phyloP scores from a whole-genome alignment of 2,888 invertebrate species.

The Cordilura impudica region DNA sequence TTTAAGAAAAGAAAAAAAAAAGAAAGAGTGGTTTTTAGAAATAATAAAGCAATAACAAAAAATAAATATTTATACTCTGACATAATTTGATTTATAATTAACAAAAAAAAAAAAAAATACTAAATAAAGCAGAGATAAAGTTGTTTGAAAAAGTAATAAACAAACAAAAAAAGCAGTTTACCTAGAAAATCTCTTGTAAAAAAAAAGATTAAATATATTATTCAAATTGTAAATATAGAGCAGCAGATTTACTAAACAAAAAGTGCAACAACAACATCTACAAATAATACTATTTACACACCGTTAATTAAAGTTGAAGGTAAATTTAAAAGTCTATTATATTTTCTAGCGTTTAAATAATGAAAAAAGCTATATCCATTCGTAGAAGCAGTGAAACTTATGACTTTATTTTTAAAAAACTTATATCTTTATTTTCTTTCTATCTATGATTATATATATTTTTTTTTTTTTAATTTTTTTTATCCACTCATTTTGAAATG shows the following conservation, averaged over 20 bases:
- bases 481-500: background rate
- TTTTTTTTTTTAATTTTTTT: background rate
- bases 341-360: background rate
- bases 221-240: conserved; percentile 6
- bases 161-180: conserved; percentile 10
- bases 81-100: background rate
- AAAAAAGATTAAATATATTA: conserved; percentile 1
- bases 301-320: conserved; percentile 30
- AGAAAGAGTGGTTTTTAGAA: conserved; percentile 27
- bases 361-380: background rate
- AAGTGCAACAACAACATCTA: conserved; percentile 15
- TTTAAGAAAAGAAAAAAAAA: conserved; percentile 15
- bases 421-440: background rate
- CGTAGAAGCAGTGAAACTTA: background rate
- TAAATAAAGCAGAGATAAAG: conserved; percentile 7
- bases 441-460: background rate
- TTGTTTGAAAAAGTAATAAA: conserved; percentile 26
- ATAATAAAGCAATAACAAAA: conserved; percentile 12
- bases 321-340: conserved; percentile 14
- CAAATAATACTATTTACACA: background rate
- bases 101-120: background rate
- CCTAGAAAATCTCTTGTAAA: conserved; percentile 5
- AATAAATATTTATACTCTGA: conserved; percentile 25
- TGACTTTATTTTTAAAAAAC: background rate
- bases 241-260: conserved; percentile 1